These are phyloP conservation scores for Alcedo atthis DNA, from an alignment of 2,797 vertebrate species.

Conservation along the genomic window DNA sequence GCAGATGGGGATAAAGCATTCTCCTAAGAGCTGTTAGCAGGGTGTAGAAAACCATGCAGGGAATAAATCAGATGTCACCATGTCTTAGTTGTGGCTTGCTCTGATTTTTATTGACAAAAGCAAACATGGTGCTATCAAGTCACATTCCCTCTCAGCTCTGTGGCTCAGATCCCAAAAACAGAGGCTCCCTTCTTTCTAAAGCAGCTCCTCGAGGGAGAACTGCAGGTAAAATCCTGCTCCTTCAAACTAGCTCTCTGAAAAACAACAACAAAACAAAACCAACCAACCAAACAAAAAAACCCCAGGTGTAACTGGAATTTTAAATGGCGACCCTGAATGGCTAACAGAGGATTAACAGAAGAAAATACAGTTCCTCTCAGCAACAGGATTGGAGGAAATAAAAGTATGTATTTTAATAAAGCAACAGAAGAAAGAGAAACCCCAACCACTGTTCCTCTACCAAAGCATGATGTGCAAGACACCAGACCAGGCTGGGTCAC, in stretches of 20 bases:
- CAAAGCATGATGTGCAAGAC: not conserved
- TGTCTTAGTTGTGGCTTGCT: not conserved
- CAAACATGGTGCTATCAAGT: not conserved
- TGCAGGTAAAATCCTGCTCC: not conserved
- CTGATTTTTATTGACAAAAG: not conserved
- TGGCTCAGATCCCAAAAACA: not conserved
- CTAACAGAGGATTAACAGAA: not conserved
- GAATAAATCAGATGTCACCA: not conserved
- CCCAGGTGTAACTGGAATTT: not conserved
- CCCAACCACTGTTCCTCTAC: not conserved
- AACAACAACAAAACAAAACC: not conserved
- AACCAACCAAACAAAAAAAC: not conserved
- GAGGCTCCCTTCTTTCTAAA: not conserved
- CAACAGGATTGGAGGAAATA: not conserved
- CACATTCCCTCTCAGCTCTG: not conserved
- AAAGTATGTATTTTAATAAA: not conserved
- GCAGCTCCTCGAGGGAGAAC: not conserved
- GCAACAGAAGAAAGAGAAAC: not conserved
- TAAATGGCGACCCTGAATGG: fast-evolving
- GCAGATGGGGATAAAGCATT: not conserved
- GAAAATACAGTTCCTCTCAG: not conserved
- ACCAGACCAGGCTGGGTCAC: not conserved
- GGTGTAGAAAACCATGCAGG: not conserved
- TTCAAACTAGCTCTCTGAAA: not conserved
- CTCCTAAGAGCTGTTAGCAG: not conserved